Base-by-base conservation (phyloP, 2,797 vertebrate genomes). In the Sebastes steindachneri region DNA sequence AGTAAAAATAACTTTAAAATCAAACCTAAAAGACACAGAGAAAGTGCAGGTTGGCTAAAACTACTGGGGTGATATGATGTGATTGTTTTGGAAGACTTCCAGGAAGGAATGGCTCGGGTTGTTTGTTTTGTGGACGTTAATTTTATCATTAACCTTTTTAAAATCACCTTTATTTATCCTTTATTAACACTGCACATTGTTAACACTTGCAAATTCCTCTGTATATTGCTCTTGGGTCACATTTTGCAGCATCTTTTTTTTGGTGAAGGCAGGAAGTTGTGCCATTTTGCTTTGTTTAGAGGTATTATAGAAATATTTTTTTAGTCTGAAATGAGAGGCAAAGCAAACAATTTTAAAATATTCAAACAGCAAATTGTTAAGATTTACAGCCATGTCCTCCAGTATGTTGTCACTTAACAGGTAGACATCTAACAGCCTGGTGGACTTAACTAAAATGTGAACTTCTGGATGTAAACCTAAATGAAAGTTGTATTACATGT, bases 231-330 rank as follows among this genome's bases (percentile, higher is more conserved):
- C 0, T 37, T 0, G 35, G 29, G 41, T 57, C 23, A 12, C 31
- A 59, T 67, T 80, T 76, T 41, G 15, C 7, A 28, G 33, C 48
- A 14, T 78, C 58, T 17, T 76, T 48, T 73, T 69, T 21, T 75
- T 9, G 75, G 14, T 41, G 21, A 72, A 59, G 10, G 35, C 4
- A 26, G n/a, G 9, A 57, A n/a, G 21, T 68, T 21, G 4, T 80
- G 75, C 29, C 35, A 2, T 37, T 75, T 53, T 17, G 28, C 54
- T 62, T 54, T 5, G 12, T 37, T 37, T 14, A 2, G 33, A 62
- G 3, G 54, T 60, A 23, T 73, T 67, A 75, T 25, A 54, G 67
- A 31, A 69, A 66, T 19, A 2, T 55, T 66, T 60, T 71, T 48
- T 78, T 23, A 25, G n/a, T 54, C 9, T 7, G 10, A 31, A 64